Base-by-base conservation (phyloP, 35 echinoderm and acorn worm species). In the Lytechinus variegatus region DNA sequence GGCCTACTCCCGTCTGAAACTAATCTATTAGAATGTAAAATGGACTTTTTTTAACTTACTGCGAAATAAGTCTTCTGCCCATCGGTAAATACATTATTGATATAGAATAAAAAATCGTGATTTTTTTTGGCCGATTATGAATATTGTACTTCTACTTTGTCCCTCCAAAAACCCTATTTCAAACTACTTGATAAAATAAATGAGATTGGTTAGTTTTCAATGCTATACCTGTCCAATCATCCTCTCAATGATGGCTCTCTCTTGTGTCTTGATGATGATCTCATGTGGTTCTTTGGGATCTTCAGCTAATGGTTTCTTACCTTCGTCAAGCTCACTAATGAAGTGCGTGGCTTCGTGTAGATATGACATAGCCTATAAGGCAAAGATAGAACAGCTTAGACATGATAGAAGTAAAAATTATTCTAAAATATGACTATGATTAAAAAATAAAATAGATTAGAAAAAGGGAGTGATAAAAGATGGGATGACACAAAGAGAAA, bases 171-270 rank as follows among this genome's bases (percentile, higher is more conserved):
- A 7, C 8, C n/a, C 7, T 24, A 79, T 24, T 79, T 79, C 14
- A 6, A 21, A 71, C 24, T 24, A 24, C 19, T 0, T 79, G 19
- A 7, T 79, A 19, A 19, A 79, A 24, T 6, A 19, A 79, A 10
- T 16, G 57, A 16, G 57, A 16, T 9, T 24, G 66, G n/a, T n/a
- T n/a, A n/a, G n/a, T 24, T 79, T 16, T 79, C 0, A 86, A 44
- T 44, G 9, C 51, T 72, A 94, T 89, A 99, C 98, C 96, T 99
- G 97, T 51, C 98, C 98, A 14, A 97, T 97, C 94, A 97, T 97
- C 61, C 98, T 99, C 91, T 96, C 94, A 44, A 99, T 97, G 27
- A 95, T 94, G 57, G 96, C 98, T 91, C 97, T 54, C 52, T 97
- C 96, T 53, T 99, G 94, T 9, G 12, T 92, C 58, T 89, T 61